A percentile compares a stretch with the other conserved stretches of the same genome.
Conservation (phyloP, 2,888 invertebrate genomes). For the Ophion ventricosus region DNA sequence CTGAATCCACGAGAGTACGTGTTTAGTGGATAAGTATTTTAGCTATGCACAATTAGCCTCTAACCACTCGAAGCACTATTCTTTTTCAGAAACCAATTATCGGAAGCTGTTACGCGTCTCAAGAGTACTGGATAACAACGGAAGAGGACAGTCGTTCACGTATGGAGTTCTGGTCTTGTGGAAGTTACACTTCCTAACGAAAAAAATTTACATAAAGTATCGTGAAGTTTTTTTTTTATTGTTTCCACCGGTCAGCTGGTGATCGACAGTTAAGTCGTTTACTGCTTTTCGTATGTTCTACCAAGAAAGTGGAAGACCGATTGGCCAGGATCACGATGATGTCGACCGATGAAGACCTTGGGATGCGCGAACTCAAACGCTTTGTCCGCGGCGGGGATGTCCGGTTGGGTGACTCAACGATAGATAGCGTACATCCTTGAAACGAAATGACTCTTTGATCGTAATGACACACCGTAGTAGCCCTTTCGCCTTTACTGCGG, state of each 20-base stretch:
- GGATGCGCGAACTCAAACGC: not conserved
- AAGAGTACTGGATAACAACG: not conserved
- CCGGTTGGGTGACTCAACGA: slow-evolving; percentile 1
- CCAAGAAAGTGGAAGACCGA: not conserved
- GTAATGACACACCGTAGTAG: not conserved
- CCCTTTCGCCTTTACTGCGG: not conserved
- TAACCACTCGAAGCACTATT: slow-evolving; percentile 5
- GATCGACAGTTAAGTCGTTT: not conserved
- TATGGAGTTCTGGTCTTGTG: not conserved
- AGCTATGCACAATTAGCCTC: not conserved
- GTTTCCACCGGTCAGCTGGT: not conserved
- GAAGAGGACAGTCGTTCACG: not conserved
- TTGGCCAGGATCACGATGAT: not conserved
- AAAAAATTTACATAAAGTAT: not conserved
- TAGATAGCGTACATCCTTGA: slow-evolving; percentile 1
- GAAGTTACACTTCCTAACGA: not conserved
- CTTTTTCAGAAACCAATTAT: not conserved
- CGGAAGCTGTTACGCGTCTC: slow-evolving; percentile 1
- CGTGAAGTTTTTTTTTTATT: not conserved
- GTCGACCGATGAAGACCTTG: not conserved
- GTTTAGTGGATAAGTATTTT: not conserved
- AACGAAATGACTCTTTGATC: not conserved
- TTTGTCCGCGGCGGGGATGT: not conserved
- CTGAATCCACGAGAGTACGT: not conserved
- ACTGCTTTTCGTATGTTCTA: not conserved